Conservation (phyloP, 2,113 vertebrate genomes). For the Nasalis larvatus region DNA sequence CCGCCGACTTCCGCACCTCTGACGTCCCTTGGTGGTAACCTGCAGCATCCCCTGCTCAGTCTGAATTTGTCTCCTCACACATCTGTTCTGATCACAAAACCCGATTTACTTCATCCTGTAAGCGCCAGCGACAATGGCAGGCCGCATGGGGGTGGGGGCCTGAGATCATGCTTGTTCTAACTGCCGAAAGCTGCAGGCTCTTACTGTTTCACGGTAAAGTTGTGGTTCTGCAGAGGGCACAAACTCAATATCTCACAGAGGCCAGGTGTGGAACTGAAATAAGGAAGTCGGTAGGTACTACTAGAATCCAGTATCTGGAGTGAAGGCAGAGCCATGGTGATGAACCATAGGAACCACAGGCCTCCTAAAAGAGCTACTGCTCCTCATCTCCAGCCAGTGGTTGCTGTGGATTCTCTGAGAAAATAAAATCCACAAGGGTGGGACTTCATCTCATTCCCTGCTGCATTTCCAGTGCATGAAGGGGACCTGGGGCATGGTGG, state of each 20-base stretch:
- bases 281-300: not conserved
- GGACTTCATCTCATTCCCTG: not conserved
- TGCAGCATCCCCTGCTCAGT: not conserved
- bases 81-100: not conserved
- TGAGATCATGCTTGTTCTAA: not conserved
- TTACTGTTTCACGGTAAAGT: not conserved
- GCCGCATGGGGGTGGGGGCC: not conserved
- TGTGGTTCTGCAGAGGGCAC: not conserved
- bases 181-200: not conserved
- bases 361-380: not conserved
- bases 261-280: not conserved
- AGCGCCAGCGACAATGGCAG: not conserved
- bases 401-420: not conserved
- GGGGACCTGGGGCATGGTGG: too few species aligned
- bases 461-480: not conserved
- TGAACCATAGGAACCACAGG: accelerated
- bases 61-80: not conserved
- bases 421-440: not conserved
- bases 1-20: not conserved
- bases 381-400: not conserved
- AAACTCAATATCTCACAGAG: not conserved
- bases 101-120: not conserved
- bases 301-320: not conserved
- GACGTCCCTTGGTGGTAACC: not conserved
- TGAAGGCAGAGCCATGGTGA: not conserved